Percentiles rank a stretch among this genome's conserved stretches.
These are phyloP conservation scores for Chelon labrosus DNA, from an alignment of 2,797 vertebrate species.

Conservation along the genomic window DNA sequence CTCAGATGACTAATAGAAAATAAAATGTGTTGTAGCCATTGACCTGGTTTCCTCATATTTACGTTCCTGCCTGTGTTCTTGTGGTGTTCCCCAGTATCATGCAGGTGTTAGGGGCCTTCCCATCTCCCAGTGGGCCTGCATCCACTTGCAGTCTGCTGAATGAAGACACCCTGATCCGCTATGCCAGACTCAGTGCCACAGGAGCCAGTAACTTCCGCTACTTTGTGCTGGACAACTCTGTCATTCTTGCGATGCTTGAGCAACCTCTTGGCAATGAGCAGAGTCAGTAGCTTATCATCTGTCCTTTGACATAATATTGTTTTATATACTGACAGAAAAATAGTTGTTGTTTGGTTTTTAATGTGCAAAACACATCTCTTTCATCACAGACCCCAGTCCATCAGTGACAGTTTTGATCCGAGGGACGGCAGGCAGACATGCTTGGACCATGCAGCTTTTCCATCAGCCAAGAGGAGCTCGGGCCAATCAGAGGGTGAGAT, in stretches of 20 bases:
- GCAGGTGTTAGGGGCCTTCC: conserved; percentile 96
- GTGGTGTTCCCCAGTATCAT: conserved; percentile 89
- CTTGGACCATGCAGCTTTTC: conserved; percentile 97
- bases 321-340: background rate
- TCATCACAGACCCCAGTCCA: conserved; percentile 90
- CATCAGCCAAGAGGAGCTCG: conserved; percentile 95
- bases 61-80: conserved; percentile 17
- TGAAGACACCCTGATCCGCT: conserved; percentile 94
- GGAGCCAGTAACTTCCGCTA: conserved; percentile 95
- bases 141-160: conserved; percentile 97
- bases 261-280: conserved; percentile 96
- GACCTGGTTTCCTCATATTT: conserved; percentile 33
- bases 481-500: conserved; percentile 93
- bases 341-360: background rate
- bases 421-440: conserved; percentile 95
- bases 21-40: conserved; percentile 14
- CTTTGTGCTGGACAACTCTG: conserved; percentile 96
- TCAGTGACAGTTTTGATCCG: conserved; percentile 94
- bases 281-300: conserved; percentile 84
- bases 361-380: conserved; percentile 2
- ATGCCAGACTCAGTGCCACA: conserved; percentile 91
- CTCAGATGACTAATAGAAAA: background rate
- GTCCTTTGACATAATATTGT: background rate
- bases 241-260: conserved; percentile 97
- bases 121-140: conserved; percentile 94